A percentile compares a stretch with the other conserved stretches of the same genome.
These are phyloP conservation scores for Homarus gammarus DNA, from an alignment of 2,888 invertebrate genomes.

Conservation along the genomic window DNA sequence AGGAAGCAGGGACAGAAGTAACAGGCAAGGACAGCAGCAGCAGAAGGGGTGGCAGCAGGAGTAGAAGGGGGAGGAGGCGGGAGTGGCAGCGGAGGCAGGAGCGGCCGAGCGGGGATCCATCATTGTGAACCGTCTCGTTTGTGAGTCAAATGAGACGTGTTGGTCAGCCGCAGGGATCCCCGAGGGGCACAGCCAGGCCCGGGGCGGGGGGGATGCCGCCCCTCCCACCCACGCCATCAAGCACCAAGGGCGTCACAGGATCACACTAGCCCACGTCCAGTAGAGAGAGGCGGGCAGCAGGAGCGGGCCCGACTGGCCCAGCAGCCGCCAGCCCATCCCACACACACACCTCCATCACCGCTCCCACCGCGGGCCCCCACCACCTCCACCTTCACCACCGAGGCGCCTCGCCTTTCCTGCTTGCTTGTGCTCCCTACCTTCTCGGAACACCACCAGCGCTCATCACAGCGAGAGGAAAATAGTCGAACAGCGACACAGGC, in stretches of 20 bases:
- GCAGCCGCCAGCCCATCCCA: background rate
- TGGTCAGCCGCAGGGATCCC: conserved; percentile 61
- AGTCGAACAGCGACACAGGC: conserved; percentile 14
- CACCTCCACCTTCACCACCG: background rate
- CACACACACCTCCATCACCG: conserved; percentile 8
- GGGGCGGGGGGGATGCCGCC: conserved; percentile 52
- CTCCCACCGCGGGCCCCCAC: conserved; percentile 26
- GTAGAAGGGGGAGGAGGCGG: conserved; percentile 21
- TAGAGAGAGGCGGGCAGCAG: background rate
- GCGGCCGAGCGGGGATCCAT: conserved; percentile 60
- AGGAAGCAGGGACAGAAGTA: conserved; percentile 20
- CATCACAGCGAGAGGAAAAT: conserved; percentile 1
- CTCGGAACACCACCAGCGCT: conserved; percentile 17
- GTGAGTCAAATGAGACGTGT: conserved; percentile 71
- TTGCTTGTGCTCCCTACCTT: background rate
- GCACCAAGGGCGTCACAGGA: conserved; percentile 17
- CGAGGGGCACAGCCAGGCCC: conserved; percentile 48
- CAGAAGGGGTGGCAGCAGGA: no score
- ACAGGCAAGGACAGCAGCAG: conserved; percentile 48
- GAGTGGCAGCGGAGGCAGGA: conserved; percentile 35
- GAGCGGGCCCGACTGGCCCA: conserved; percentile 20
- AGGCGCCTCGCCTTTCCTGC: conserved; percentile 10
- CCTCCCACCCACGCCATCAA: conserved; percentile 56
- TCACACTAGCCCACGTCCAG: conserved; percentile 36
- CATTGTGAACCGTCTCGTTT: conserved; percentile 69